Percentiles rank a stretch among this genome's conserved stretches.
Conservation (phyloP, 1,140 invertebrate genomes). For the Mylabris phalerata region DNA sequence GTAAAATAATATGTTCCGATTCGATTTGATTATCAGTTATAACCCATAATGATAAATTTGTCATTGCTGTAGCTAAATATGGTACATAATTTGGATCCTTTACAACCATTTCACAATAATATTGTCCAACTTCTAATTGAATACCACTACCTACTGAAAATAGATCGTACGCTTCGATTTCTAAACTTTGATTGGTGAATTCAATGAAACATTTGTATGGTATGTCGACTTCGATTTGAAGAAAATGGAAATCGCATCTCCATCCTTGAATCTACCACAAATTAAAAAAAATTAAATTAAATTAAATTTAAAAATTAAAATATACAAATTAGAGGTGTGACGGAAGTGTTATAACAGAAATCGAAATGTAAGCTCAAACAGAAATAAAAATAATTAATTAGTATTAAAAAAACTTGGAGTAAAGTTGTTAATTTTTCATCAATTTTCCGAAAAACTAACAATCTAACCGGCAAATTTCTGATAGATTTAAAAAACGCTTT, state of each 20-base stretch:
- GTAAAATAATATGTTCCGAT: conserved; percentile 26
- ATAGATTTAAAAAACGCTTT: too few species aligned
- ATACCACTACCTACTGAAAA: conserved; percentile 33
- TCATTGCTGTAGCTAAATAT: conserved; percentile 11
- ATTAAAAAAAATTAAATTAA: not conserved
- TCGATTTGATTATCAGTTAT: conserved; percentile 25
- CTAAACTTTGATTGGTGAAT: conserved; percentile 27
- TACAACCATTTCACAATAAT: conserved; percentile 33
- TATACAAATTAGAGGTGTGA: too few species aligned
- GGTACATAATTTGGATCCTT: conserved; percentile 6
- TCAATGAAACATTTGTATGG: conserved; percentile 33
- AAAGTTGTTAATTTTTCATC: too few species aligned
- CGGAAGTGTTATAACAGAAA: not conserved
- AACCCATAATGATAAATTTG: conserved; percentile 27
- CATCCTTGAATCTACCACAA: conserved; percentile 24
- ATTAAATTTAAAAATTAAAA: too few species aligned
- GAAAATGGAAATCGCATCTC: conserved; percentile 27
- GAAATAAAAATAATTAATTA: not conserved
- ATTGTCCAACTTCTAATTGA: conserved; percentile 33
- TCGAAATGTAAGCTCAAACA: not conserved
- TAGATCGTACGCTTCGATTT: conserved; percentile 22
- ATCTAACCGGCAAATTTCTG: too few species aligned
- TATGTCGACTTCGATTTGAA: conserved; percentile 23
- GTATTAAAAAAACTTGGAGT: too few species aligned
- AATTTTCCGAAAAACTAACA: too few species aligned